Evolutionary conservation across 2,797 vertebrate genomes (phyloP), one percentile per base, ranked within the genome.

Genomic region (Gallinago nigripennis): DNA sequence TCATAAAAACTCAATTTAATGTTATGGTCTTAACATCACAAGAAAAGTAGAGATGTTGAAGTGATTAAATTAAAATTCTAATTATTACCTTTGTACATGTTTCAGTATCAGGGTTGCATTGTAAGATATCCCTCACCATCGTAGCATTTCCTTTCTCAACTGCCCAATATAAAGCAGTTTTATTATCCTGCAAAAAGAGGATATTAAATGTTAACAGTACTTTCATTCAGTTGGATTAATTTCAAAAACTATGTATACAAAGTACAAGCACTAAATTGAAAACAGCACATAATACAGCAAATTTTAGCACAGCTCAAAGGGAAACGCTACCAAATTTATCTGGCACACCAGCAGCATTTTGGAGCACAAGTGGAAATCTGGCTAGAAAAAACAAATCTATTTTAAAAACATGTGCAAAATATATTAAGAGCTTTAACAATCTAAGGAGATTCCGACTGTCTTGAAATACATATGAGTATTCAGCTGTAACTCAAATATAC

Each of bases 121-220:
- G 99, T 82, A 99, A 97, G 95, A 99, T 99, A 96, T 99, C 99
- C 71, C 99, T 98, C 86, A 99, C 99, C 99, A 99, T 99, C 43
- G 98, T 98, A 51, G 99, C 98, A 80, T 99, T 99, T 73, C 99
- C 99, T 92, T 99, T 99, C 96, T 99, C 99, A 92, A 99, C 99
- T 11, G 99, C 99, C 99, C 99, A 99, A 84, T 99, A 99, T 61
- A 99, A 97, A 61, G 99, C 99, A 12, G 99, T 99, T 94, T 99
- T 99, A 91, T 98, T 99, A 96, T 99, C 99, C 99, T 99, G 90
- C 31, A 88, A 57, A 78, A 39, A 28, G 3, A 63, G 20, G 35
- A 16, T 46, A 77, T 72, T 78, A 48, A 51, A 65, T 30, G 24
- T 9, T 56, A 80, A 43, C 1, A 73, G 30, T 9, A 85, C 14